Base-by-base conservation (phyloP, 1,140 invertebrate species). In the Gyrodactylus salaris region DNA sequence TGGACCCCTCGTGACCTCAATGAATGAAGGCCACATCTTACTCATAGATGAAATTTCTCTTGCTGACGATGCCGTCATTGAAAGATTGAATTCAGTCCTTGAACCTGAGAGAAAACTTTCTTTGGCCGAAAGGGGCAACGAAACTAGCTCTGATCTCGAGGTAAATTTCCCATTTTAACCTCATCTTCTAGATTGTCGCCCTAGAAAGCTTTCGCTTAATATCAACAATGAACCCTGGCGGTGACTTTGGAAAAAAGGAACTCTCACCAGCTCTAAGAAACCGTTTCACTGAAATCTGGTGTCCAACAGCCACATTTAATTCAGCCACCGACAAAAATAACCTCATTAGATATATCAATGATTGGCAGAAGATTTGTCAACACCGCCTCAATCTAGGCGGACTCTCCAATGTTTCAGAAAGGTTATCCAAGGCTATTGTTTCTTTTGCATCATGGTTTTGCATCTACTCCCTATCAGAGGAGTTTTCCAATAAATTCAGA, bases 201-300 rank as follows among this genome's bases (percentile, higher is more conserved):
- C 77, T 85, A 75, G 77, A 85, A 20, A 84, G 85, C 19, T 99
- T 99, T 79, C 85, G 89, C 75, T 89, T 98, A 77, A 85, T 98
- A 74, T 90, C 90, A 2, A 99, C 95, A 0, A 99, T 99, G 95
- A 99, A 99, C 84, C 95, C 95, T 23, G 92, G 92, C 21, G 94
- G 95, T 16, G 95, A 99, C 84, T 98, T 89, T 82, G 95, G 95
- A 0, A 99, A 99, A 79, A 99, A 98, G 82, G 95, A 99, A 80
- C 82, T 99, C 16, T 99, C 95, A 0, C 93, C 93, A 16, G 94
- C 95, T 0, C 80, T 99, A 1, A 84, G 94, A 73, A 99, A 99
- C 83, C 85, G 95, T 73, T 94, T 99, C 77, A 98, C 94, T 0
- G 95, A 99, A 83, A 92, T 99, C 78, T 99, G 95, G 95, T 97